Evolutionary conservation across 2,888 invertebrate genomes (phyloP).

Genomic region (Aspidapion aeneum): DNA sequence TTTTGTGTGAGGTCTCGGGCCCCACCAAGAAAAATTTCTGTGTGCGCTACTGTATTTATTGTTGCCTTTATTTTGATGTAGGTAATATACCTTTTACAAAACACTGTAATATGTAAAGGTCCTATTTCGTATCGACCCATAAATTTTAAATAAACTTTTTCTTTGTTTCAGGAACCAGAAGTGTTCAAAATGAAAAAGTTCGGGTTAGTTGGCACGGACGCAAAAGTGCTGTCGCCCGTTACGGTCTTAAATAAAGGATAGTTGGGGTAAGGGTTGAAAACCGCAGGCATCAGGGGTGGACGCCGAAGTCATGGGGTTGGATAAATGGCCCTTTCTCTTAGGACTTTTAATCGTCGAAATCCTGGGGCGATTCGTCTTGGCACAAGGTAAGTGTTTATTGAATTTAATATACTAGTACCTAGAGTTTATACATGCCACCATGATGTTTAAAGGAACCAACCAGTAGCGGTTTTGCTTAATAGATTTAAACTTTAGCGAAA

Average conservation of each 20-base stretch:
- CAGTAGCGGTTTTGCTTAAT: no score
- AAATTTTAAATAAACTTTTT: not conserved
- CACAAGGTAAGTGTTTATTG: slow-evolving; percentile 41
- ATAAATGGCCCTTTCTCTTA: slow-evolving; percentile 39
- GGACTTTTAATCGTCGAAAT: slow-evolving; percentile 33
- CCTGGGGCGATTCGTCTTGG: slow-evolving; percentile 28
- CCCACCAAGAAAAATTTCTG: no score
- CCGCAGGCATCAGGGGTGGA: not conserved
- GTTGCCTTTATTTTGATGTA: no score
- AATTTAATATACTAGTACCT: slow-evolving; percentile 29
- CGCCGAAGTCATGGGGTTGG: slow-evolving; percentile 35
- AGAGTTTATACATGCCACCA: slow-evolving; percentile 5
- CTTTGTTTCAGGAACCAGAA: slow-evolving; percentile 4
- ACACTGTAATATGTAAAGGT: no score
- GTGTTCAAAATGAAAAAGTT: slow-evolving; percentile 1
- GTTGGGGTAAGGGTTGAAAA: slow-evolving; percentile 14
- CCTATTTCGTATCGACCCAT: no score
- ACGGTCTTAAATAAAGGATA: slow-evolving; percentile 33
- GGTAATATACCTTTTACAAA: no score
- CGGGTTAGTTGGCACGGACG: not conserved
- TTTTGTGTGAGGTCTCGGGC: no score
- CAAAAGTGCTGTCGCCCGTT: slow-evolving; percentile 9
- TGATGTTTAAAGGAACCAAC: no score
- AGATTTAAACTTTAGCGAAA: no score
- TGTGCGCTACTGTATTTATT: no score